These are phyloP conservation scores for Diachasmimorpha longicaudata DNA, from an alignment of 1,140 invertebrate genomes.

Conservation along the genomic window DNA sequence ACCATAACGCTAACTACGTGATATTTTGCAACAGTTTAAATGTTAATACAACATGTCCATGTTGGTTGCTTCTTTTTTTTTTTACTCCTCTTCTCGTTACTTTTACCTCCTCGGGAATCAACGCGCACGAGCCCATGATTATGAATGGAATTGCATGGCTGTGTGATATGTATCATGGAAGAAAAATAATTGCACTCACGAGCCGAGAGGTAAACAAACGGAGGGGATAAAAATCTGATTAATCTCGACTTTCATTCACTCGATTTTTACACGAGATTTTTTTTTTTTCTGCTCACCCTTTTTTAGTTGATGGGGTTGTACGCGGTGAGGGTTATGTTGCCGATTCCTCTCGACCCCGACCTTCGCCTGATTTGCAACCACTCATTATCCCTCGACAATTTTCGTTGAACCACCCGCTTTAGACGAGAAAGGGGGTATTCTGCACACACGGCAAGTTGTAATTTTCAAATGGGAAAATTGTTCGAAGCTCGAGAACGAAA, in stretches of 20 bases:
- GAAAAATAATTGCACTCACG: background rate
- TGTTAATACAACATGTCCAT: conserved; percentile 3
- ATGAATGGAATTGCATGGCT: conserved; percentile 8
- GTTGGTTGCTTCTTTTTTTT: conserved; percentile 17
- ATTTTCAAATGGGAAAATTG: too few relatives aligned
- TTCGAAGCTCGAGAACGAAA: too few relatives aligned
- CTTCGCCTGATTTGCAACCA: too few relatives aligned
- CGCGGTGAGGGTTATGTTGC: too few relatives aligned
- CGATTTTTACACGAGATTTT: background rate
- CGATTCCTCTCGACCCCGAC: too few relatives aligned
- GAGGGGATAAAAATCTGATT: background rate
- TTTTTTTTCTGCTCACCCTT: background rate
- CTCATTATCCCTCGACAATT: too few relatives aligned
- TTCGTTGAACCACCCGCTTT: too few relatives aligned
- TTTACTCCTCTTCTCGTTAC: conserved; percentile 12
- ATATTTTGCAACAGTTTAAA: conserved; percentile 3
- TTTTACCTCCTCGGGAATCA: background rate
- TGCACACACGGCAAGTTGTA: too few relatives aligned
- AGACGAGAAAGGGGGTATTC: too few relatives aligned
- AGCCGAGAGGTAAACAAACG: background rate
- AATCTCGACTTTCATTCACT: background rate
- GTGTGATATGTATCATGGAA: background rate
- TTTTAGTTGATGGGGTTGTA: too few relatives aligned
- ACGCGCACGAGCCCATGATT: background rate
- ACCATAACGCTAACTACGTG: background rate